Conservation (phyloP, 2,888 invertebrate species). For the Dexiosoma caninum region DNA sequence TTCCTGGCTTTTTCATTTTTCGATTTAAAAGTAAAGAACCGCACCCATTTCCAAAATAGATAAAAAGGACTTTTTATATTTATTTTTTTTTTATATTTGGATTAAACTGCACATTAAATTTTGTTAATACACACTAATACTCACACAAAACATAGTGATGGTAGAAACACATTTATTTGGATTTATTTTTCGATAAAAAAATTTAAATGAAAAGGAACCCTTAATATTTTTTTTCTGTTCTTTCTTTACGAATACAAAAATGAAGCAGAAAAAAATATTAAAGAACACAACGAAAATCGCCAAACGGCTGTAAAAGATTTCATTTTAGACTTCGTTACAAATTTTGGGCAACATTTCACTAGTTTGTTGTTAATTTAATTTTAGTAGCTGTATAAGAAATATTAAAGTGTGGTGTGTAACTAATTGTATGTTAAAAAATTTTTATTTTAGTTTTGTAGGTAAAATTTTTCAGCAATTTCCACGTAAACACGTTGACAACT, state of each 20-base stretch:
- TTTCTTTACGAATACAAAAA: background rate
- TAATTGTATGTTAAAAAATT: slow-evolving; percentile 44
- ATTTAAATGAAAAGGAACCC: too few species aligned
- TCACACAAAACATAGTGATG: background rate
- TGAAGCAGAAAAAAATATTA: background rate
- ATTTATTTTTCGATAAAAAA: slow-evolving; percentile 4
- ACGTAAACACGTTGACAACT: slow-evolving; percentile 31
- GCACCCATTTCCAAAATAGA: slow-evolving; percentile 50
- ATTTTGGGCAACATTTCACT: slow-evolving; percentile 37
- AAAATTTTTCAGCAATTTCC: slow-evolving; percentile 45
- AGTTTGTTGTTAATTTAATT: background rate
- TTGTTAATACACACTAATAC: slow-evolving; percentile 25
- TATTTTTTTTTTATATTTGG: slow-evolving; percentile 7
- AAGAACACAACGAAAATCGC: background rate
- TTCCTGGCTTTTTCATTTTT: slow-evolving; percentile 24
- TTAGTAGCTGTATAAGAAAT: background rate
- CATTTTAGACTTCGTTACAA: background rate
- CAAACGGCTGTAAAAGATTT: background rate
- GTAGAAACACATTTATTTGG: slow-evolving; percentile 21
- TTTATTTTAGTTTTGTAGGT: slow-evolving; percentile 28
- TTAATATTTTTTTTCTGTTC: background rate
- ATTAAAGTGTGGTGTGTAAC: slow-evolving; percentile 14
- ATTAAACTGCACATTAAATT: slow-evolving; percentile 29
- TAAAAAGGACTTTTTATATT: slow-evolving; percentile 8
- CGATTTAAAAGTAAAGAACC: slow-evolving; percentile 31